Percentiles rank a stretch among this genome's conserved stretches.
Conservation (phyloP, 2,888 invertebrate species). For the Xylota sylvarum region DNA sequence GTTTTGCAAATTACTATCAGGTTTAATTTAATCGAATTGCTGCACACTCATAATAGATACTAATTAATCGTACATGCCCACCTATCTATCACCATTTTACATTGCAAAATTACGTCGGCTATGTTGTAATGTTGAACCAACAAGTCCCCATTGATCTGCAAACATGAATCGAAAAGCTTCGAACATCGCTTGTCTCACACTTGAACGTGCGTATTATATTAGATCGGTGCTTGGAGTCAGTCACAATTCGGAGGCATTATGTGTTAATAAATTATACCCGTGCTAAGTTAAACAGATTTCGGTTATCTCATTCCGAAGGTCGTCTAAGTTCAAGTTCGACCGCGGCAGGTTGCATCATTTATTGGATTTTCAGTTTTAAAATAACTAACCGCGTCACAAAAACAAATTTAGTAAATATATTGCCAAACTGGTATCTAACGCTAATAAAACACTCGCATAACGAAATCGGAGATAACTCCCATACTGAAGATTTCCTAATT, state of each 20-base stretch:
- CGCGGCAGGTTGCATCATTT: constrained; percentile 60
- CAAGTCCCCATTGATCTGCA: constrained; percentile 37
- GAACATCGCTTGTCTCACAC: neutral
- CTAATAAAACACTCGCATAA: constrained; percentile 58
- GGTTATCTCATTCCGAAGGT: constrained; percentile 60
- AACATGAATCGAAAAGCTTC: constrained; percentile 9
- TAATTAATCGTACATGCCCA: constrained; percentile 7
- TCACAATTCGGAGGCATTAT: neutral
- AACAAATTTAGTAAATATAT: constrained; percentile 56
- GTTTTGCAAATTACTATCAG: neutral
- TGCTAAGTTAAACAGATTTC: constrained; percentile 41
- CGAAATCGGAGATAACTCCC: constrained; percentile 33
- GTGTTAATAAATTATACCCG: constrained; percentile 47
- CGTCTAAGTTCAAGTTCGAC: constrained; percentile 72
- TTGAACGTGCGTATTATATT: constrained; percentile 33
- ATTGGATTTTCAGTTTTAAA: constrained; percentile 8
- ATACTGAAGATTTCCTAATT: constrained; percentile 61
- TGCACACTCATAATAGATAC: neutral
- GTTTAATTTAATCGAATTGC: neutral
- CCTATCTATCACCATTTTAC: constrained; percentile 22
- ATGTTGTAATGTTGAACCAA: constrained; percentile 43
- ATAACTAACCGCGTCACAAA: constrained; percentile 6
- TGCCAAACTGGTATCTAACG: constrained; percentile 58
- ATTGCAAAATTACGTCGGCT: constrained; percentile 42
- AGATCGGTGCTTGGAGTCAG: neutral